phyloP scores from a whole-genome alignment of 2,113 vertebrate genomes.

The Dryoscopus gambensis region DNA sequence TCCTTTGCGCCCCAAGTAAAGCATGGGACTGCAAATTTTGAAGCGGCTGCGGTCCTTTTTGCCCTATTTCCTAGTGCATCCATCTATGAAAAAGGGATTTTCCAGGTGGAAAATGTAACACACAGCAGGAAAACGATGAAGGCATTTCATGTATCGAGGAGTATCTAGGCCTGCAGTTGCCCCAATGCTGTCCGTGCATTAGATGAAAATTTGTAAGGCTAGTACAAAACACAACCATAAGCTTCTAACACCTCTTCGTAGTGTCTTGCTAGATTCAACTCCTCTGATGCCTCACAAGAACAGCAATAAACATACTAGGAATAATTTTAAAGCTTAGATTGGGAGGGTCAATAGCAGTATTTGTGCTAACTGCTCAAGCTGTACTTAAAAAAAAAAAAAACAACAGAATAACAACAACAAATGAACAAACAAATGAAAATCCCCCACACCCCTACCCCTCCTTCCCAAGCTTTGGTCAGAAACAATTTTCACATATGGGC shows the following conservation, averaged over 20 bases:
- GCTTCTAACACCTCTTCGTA: not conserved
- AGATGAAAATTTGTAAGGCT: not conserved
- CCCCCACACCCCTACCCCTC: rapidly evolving
- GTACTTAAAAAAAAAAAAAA: not conserved
- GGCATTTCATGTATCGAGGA: not conserved
- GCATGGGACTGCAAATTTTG: not conserved
- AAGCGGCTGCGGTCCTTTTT: not conserved
- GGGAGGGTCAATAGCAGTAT: not conserved
- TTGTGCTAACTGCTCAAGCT: not conserved
- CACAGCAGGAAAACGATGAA: not conserved
- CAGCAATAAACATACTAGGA: not conserved
- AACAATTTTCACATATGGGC: not conserved
- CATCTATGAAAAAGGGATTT: not conserved
- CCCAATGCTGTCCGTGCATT: not conserved
- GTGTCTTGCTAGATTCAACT: not conserved
- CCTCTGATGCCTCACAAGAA: not conserved
- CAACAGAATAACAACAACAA: not conserved
- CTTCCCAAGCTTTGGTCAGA: not conserved
- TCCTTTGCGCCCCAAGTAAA: not conserved
- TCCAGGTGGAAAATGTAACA: not conserved
- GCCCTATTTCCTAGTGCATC: not conserved
- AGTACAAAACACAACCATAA: not conserved
- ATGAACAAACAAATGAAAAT: not conserved
- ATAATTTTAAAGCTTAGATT: not conserved
- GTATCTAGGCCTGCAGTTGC: not conserved